Evolutionary conservation across 1,140 invertebrate genomes (phyloP).

Genomic region (Conus betulinus): DNA sequence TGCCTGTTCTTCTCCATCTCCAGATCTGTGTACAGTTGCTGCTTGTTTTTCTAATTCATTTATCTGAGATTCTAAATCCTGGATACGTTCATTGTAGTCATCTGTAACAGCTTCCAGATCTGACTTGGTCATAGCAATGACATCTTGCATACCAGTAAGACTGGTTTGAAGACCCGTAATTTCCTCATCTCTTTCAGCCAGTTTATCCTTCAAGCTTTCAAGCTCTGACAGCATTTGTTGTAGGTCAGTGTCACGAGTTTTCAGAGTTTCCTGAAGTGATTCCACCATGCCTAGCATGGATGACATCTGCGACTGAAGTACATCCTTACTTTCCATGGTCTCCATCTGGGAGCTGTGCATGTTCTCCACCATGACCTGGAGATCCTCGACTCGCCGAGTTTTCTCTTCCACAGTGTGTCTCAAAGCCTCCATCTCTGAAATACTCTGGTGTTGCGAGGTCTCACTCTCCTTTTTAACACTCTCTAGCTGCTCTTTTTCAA

Average conservation of each 20-base stretch:
- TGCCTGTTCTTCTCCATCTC: background rate
- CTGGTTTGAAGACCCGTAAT: constrained; percentile 12
- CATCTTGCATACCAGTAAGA: constrained; percentile 12
- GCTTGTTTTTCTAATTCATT: constrained; percentile 19
- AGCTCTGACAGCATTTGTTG: constrained; percentile 34
- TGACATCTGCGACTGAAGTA: background rate
- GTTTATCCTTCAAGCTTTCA: background rate
- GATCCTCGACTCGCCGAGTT: constrained; percentile 12
- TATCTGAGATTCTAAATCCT: constrained; percentile 33
- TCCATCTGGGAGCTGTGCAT: constrained; percentile 18
- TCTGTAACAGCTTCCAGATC: constrained; percentile 35
- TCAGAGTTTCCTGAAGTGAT: constrained; percentile 18
- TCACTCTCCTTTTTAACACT: constrained; percentile 29
- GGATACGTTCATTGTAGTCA: constrained; percentile 20
- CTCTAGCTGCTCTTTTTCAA: constrained; percentile 18
- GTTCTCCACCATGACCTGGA: constrained; percentile 25
- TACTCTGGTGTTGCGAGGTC: background rate
- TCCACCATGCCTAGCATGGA: constrained; percentile 34
- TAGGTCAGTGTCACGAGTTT: constrained; percentile 5
- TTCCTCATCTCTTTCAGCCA: constrained; percentile 32
- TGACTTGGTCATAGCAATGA: constrained; percentile 24
- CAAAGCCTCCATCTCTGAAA: constrained; percentile 21
- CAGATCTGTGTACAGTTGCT: constrained; percentile 24
- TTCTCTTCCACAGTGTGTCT: constrained; percentile 29
- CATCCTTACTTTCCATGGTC: constrained; percentile 2